These are phyloP conservation scores for Agrotis segetum DNA, from an alignment of 2,888 invertebrate species.

Conservation along the genomic window DNA sequence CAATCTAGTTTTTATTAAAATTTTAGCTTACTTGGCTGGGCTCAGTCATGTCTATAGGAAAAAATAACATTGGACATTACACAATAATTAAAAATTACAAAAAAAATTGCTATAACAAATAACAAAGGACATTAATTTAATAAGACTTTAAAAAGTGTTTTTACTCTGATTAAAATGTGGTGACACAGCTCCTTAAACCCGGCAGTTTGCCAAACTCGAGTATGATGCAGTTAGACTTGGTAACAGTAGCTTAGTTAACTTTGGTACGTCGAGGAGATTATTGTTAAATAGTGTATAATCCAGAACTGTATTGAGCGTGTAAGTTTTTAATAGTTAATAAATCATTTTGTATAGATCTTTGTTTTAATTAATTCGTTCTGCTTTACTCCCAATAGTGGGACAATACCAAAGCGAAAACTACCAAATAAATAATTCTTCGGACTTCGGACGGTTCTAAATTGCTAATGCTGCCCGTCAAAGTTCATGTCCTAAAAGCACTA, in stretches of 20 bases:
- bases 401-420: too few relatives aligned
- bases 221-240: slow-evolving; percentile 36
- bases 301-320: slow-evolving; percentile 62
- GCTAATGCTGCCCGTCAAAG: too few relatives aligned
- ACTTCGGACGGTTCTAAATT: neutral
- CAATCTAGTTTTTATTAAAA: too few relatives aligned
- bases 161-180: neutral
- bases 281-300: slow-evolving; percentile 67
- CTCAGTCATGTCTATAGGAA: too few relatives aligned
- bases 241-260: slow-evolving; percentile 33
- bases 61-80: too few relatives aligned
- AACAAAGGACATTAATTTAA: neutral
- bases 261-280: slow-evolving; percentile 45
- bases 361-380: neutral
- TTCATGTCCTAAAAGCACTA: neutral
- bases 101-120: too few relatives aligned
- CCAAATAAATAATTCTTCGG: neutral
- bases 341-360: slow-evolving; percentile 60
- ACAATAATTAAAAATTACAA: too few relatives aligned
- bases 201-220: slow-evolving; percentile 33
- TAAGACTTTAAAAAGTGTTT: neutral
- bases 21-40: too few relatives aligned
- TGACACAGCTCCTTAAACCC: slow-evolving; percentile 3
- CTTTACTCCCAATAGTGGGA: neutral
- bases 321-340: slow-evolving; percentile 65